phyloP scores from a whole-genome alignment of 2,797 vertebrate genomes.

The Euphonia xanthogaster region DNA sequence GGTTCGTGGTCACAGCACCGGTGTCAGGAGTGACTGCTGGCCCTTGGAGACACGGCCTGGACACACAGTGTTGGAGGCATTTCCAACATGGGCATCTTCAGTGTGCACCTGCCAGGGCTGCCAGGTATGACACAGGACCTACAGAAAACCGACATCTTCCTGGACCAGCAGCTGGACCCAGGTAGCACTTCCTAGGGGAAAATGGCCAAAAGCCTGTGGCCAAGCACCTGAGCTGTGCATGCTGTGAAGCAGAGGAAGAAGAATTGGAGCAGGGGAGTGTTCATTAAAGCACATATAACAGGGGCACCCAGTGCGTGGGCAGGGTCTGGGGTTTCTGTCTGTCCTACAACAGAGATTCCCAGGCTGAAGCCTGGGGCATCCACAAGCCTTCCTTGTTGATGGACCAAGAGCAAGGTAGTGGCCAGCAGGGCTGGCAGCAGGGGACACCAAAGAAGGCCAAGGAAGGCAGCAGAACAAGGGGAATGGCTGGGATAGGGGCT shows the following conservation, averaged over 20 bases:
- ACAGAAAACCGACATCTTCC: background rate
- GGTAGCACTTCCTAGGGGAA: background rate
- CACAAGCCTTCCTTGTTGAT: background rate
- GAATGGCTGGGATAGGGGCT: background rate
- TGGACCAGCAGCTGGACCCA: background rate
- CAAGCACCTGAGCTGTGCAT: background rate
- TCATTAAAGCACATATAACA: background rate
- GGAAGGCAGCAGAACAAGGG: background rate
- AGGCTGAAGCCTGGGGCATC: background rate
- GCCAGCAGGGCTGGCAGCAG: background rate
- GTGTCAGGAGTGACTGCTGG: background rate
- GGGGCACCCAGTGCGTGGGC: background rate
- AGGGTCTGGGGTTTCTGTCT: background rate
- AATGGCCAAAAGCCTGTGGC: background rate
- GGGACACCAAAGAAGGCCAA: background rate
- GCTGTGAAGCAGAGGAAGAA: background rate
- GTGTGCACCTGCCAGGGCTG: background rate
- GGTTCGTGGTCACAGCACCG: background rate
- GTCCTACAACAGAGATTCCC: background rate
- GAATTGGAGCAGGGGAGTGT: background rate
- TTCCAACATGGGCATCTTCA: background rate
- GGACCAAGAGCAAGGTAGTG: background rate
- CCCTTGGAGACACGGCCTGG: background rate
- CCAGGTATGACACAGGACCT: background rate
- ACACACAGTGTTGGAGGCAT: background rate